phyloP scores from a whole-genome alignment of 2,113 vertebrate species.

The Percopsis transmontana region DNA sequence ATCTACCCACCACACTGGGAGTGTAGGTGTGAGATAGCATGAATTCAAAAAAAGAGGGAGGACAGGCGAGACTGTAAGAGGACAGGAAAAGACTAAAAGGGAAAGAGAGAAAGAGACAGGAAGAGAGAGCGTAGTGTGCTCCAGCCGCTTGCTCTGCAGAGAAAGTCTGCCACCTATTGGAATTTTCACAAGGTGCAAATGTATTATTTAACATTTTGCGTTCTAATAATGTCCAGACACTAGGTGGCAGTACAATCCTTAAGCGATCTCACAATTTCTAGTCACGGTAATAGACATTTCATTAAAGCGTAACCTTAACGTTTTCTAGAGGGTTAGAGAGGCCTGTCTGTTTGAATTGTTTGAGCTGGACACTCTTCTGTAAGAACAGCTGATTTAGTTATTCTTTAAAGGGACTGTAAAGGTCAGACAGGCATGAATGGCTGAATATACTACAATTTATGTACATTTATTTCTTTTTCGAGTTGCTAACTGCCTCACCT shows the following conservation, averaged over 20 bases:
- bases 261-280: background rate
- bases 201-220: background rate
- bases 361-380: too few relatives aligned
- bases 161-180: slow-evolving; percentile 64
- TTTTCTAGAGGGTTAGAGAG: too few relatives aligned
- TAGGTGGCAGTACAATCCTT: slow-evolving; percentile 45
- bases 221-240: slow-evolving; percentile 35
- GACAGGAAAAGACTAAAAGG: background rate
- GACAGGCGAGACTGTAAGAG: background rate
- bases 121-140: background rate
- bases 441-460: too few relatives aligned
- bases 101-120: background rate
- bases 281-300: too few relatives aligned
- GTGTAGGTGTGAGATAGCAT: background rate
- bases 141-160: slow-evolving; percentile 25
- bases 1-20: background rate
- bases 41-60: background rate
- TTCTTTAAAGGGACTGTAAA: too few relatives aligned
- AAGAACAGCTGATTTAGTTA: too few relatives aligned
- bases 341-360: too few relatives aligned
- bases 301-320: too few relatives aligned
- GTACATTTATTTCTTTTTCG: too few relatives aligned
- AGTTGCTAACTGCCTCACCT: too few relatives aligned
- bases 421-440: too few relatives aligned
- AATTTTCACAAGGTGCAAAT: slow-evolving; percentile 5